Evolutionary conservation across 2,888 invertebrate genomes (phyloP), one percentile per base, ranked within the genome.

Genomic region (Neoitamus cyanurus): DNA sequence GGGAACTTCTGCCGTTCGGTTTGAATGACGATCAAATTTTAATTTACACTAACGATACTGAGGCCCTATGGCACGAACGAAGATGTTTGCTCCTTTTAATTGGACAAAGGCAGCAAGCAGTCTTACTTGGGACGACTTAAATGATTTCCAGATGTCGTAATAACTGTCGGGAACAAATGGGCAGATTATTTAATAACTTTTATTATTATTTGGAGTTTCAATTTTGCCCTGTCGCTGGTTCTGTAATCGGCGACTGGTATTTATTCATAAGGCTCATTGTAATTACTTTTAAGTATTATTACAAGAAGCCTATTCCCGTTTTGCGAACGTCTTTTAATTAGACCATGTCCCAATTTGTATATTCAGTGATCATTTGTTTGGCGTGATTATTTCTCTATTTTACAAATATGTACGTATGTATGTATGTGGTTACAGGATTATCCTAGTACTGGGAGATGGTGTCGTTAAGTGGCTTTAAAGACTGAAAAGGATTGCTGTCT

Each of bases 1-100:
- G 58, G 25, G 9, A 58, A 58, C 25, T 58, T 42, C n/a, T 58
- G 58, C 25, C 20, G 20, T 58, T 25, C 58, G 15, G 25, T 58
- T 58, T 58, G 58, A 58, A 58, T 58, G 58, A 25, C 58, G 58
- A 58, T 58, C 58, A 58, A 58, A 58, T 58, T 58, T 58, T 58
- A 58, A 58, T 58, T 58, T 58, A 5, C 7, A 20, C 25, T 58
- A 58, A 58, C 25, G 58, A 58, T 15, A 15, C 58, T 58, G 15
- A 58, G 20, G 20, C 25, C 58, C 25, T 58, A 2, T n/a, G 42
- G 42, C 42, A 42, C 42, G 58, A 48, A 15, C 15, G 48, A 58
- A 58, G 58, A 58, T 58, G 25, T 58, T 58, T 58, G 58, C 25
- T 58, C 25, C 58, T 58, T 58, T 58, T 58, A 58, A 58, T 58